Conservation (phyloP, 2,888 invertebrate genomes). For the Ellobium chinense region DNA sequence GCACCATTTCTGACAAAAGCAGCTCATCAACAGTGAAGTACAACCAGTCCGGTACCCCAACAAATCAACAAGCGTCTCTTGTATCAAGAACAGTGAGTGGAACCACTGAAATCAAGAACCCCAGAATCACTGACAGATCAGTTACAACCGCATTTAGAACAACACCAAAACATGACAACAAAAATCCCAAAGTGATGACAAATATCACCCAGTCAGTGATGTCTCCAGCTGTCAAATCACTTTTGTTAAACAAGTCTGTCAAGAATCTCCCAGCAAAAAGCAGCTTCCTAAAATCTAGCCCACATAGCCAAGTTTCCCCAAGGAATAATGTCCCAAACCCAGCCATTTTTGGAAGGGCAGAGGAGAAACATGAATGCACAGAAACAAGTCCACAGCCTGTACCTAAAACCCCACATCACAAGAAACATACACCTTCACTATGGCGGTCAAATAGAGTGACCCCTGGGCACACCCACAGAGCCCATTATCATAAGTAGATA, state of each 20-base stretch:
- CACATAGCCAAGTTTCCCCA: neutral
- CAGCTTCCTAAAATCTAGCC: neutral
- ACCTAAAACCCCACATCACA: constrained; percentile 18
- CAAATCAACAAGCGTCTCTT: neutral
- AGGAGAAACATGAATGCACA: no score
- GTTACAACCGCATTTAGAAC: neutral
- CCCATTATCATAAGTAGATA: neutral
- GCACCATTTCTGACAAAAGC: neutral
- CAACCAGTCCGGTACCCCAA: neutral
- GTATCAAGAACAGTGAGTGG: neutral
- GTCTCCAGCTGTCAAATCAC: neutral
- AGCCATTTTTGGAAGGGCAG: neutral
- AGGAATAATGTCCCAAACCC: neutral
- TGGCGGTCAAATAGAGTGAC: constrained; percentile 6
- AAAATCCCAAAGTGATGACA: neutral
- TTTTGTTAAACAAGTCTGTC: neutral
- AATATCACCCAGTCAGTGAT: neutral
- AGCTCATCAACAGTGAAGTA: no score
- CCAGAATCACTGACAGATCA: neutral
- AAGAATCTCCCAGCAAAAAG: neutral
- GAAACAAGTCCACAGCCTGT: no score
- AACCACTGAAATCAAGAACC: neutral
- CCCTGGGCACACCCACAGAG: neutral
- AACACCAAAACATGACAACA: neutral
- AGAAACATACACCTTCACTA: neutral